Percentiles rank a stretch among this genome's conserved stretches.
phyloP scores from a whole-genome alignment of 2,113 vertebrate genomes.

The Micronisus gabar region DNA sequence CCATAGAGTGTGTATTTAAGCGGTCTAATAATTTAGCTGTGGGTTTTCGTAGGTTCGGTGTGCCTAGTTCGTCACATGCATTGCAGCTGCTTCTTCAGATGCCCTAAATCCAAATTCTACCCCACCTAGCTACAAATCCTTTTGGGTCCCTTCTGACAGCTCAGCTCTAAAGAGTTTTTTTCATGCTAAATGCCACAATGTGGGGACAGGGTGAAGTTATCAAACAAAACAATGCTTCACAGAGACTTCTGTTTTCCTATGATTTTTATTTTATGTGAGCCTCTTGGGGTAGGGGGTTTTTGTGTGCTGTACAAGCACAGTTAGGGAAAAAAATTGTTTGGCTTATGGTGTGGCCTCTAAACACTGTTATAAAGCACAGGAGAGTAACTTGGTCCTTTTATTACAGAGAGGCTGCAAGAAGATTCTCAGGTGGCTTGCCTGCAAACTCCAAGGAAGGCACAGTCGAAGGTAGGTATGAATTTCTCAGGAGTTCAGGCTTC shows the following conservation, averaged over 20 bases:
- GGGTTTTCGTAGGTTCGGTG: rapidly evolving
- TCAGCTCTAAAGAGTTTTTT: background rate
- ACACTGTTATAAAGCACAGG: background rate
- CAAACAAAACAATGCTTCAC: background rate
- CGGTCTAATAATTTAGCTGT: rapidly evolving
- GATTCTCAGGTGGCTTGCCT: background rate
- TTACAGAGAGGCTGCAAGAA: background rate
- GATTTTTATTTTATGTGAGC: background rate
- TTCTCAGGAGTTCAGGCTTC: background rate
- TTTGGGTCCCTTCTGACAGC: background rate
- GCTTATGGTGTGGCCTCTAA: background rate
- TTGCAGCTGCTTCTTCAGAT: background rate
- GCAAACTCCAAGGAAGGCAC: background rate
- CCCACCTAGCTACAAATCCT: background rate
- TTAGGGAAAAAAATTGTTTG: background rate
- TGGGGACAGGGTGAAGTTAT: background rate
- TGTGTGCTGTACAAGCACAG: background rate
- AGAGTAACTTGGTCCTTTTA: background rate
- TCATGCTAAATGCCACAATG: background rate
- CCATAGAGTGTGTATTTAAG: rapidly evolving
- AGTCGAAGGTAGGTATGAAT: background rate
- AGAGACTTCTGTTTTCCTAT: background rate
- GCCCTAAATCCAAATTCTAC: background rate
- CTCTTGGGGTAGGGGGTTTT: rapidly evolving
- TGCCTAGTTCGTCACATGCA: rapidly evolving